Base-by-base conservation (phyloP, 2,797 vertebrate genomes). In the Darevskia nairensis region DNA sequence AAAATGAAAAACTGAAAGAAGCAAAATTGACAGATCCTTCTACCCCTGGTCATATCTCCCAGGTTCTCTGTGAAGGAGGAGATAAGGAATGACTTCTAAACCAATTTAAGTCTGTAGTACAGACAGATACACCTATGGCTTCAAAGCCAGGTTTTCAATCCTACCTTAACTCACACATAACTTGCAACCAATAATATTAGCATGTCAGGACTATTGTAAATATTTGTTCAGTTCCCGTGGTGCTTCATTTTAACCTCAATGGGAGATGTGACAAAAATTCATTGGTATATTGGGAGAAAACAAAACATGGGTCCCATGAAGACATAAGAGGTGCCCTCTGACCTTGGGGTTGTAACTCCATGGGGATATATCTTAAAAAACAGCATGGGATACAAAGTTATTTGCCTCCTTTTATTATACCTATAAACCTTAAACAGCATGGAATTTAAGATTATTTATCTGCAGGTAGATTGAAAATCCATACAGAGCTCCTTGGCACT, bases 401-500 rank as follows among this genome's bases (percentile, higher is more conserved):
- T 93, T 93, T 94, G 72, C 90, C 87, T 91, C n/a, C 1, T 84
- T 84, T 88, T 88, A 88, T 88, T 88, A 79, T 84, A 84, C 35
- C 77, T 61, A 79, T 84, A 88, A 59, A 84, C 46, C 35, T 79
- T 84, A 84, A 84, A 84, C 82, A 90, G 87, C 90, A 84, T 88
- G 92, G 79, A 88, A 85, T 68, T 68, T 75, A 78, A 88, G 64
- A 50, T 89, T 81, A 86, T 94, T 92, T 94, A 72, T 89, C 86
- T 90, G 41, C 1, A 83, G 44, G 6, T 86, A 7, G 10, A 78
- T 84, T 91, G 86, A 89, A 90, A 92, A 93, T 15, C 82, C 90
- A 64, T 86, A 92, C 80, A 84, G 59, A 88, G 92, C 8, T 91
- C 69, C 86, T 66, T 87, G 39, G 39, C 55, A 87, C 8, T 89